These are phyloP conservation scores for Harlomillsia oculata DNA, from an alignment of 1,140 invertebrate genomes.

Conservation along the genomic window DNA sequence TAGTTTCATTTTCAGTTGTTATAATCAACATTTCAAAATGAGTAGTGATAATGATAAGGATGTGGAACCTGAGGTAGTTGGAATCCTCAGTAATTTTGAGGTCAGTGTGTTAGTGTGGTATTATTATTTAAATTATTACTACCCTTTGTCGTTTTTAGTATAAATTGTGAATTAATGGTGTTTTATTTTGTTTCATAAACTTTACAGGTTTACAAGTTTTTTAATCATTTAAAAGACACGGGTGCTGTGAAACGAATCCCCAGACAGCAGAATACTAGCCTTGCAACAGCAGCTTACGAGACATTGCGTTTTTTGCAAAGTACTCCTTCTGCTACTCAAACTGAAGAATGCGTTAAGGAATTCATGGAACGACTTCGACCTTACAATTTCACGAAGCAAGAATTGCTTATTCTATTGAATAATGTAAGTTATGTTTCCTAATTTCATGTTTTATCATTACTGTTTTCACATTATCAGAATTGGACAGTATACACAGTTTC, in stretches of 20 bases:
- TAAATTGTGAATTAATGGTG: neutral
- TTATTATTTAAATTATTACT: neutral
- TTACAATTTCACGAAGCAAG: constrained; percentile 24
- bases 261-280: constrained; percentile 18
- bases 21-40: too few species aligned
- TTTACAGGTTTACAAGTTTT: constrained; percentile 18
- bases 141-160: neutral
- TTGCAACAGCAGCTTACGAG: constrained; percentile 32
- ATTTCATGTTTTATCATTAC: neutral
- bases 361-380: constrained; percentile 17
- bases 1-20: too few species aligned
- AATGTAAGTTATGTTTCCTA: constrained; percentile 3
- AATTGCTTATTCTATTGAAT: constrained; percentile 26
- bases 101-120: neutral
- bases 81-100: neutral
- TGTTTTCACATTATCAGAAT: neutral
- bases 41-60: too few species aligned
- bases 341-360: constrained; percentile 2
- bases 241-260: constrained; percentile 1
- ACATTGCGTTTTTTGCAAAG: constrained; percentile 29
- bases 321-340: constrained; percentile 21
- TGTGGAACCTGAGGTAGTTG: too few species aligned
- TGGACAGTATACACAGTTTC: neutral
- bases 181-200: neutral
- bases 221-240: neutral